A percentile compares a stretch with the other conserved stretches of the same genome.
Evolutionary conservation across 1,140 invertebrate genomes (phyloP).

Genomic region (Diachasma alloeum): DNA sequence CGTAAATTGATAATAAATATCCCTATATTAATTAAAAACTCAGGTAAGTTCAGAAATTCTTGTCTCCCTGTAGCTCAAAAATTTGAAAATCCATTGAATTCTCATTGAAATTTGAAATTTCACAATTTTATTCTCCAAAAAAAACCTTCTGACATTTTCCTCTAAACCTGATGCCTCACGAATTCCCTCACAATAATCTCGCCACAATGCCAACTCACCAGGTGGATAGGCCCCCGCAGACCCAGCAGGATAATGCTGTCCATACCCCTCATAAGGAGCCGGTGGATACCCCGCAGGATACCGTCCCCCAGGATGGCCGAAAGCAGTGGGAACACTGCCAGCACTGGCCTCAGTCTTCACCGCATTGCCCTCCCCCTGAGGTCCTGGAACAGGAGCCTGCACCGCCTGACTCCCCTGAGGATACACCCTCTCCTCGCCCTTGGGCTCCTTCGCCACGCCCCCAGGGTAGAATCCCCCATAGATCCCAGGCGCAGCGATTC

Average conservation of each 20-base stretch:
- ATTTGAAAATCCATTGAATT: no score
- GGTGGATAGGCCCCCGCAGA: constrained; percentile 59
- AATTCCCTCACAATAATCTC: no score
- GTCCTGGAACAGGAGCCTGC: constrained; percentile 1
- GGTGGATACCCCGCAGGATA: constrained; percentile 67
- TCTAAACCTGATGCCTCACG: no score
- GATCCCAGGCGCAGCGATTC: constrained; percentile 44
- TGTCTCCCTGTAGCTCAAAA: no score
- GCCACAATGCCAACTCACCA: constrained; percentile 45
- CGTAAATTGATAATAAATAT: no score
- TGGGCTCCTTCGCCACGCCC: constrained; percentile 14
- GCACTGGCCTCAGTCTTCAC: constrained; percentile 7
- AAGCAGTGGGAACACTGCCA: constrained; percentile 47
- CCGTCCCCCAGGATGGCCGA: constrained; percentile 61
- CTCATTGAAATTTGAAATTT: no score
- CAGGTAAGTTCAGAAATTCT: no score
- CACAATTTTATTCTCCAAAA: no score
- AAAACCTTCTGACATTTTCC: no score
- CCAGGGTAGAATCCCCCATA: constrained; percentile 56
- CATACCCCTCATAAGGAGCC: constrained; percentile 50
- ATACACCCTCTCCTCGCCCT: not conserved
- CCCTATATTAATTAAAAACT: no score
- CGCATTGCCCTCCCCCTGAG: not conserved
- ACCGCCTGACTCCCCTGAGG: not conserved
- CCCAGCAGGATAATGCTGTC: constrained; percentile 29